Conservation (phyloP, 2,888 invertebrate species). For the Odontomyia ornata region DNA sequence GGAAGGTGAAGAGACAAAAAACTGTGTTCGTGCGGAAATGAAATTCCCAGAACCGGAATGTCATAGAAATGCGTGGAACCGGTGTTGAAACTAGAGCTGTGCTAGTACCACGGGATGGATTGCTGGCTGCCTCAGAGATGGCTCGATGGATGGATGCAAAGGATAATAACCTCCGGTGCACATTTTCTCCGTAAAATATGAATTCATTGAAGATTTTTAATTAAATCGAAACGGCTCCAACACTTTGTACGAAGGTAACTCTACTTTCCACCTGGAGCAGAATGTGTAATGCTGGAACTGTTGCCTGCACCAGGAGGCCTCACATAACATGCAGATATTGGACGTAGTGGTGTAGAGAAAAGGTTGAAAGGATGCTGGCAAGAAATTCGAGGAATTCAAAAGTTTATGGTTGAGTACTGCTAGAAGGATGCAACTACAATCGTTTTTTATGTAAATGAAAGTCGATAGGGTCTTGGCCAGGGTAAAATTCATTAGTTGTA, state of each 20-base stretch:
- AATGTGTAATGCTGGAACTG: neutral
- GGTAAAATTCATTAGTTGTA: too few species aligned
- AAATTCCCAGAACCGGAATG: constrained; percentile 39
- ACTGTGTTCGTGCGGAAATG: constrained; percentile 32
- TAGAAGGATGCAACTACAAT: neutral
- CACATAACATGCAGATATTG: neutral
- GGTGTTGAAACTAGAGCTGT: neutral
- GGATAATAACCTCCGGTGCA: constrained; percentile 39
- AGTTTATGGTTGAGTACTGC: neutral
- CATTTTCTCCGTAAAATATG: constrained; percentile 37
- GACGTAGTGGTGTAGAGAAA: neutral
- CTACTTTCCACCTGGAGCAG: neutral
- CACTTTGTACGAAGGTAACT: neutral
- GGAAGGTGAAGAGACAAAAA: constrained; percentile 17
- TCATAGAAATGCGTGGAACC: constrained; percentile 30
- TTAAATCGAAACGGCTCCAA: constrained; percentile 30
- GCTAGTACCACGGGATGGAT: neutral
- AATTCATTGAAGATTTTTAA: constrained; percentile 42
- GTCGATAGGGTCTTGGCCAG: neutral
- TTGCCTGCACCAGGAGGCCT: neutral
- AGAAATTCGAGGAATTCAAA: neutral
- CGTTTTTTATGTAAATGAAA: neutral
- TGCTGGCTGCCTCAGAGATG: too few species aligned
- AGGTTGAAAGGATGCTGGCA: neutral
- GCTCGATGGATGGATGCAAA: constrained; percentile 15